Evolutionary conservation across 1,140 invertebrate species (phyloP).

Genomic region (Phocides pigmalion): DNA sequence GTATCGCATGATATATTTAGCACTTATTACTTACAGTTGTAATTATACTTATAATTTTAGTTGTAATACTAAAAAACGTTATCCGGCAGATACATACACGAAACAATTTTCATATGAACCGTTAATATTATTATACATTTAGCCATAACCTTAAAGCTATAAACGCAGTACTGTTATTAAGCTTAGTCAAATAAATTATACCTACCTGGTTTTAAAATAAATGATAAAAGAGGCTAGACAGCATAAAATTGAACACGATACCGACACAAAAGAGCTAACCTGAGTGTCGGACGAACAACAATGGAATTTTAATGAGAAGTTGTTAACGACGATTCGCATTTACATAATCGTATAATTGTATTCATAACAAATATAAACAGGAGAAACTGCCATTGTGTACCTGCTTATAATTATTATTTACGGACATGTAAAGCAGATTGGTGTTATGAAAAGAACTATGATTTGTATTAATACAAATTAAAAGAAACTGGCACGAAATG

Average conservation of each 20-base stretch:
- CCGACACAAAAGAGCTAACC: constrained; percentile 60
- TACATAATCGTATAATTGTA: constrained; percentile 73
- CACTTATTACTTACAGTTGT: too few relatives aligned
- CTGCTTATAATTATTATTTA: neutral
- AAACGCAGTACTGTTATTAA: neutral
- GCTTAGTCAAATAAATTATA: constrained; percentile 22
- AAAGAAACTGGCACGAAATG: too few relatives aligned
- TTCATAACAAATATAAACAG: constrained; percentile 65
- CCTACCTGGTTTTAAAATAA: constrained; percentile 41
- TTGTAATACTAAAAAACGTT: too few relatives aligned
- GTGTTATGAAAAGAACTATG: too few relatives aligned
- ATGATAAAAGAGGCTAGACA: constrained; percentile 42
- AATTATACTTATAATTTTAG: too few relatives aligned
- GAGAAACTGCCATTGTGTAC: constrained; percentile 34
- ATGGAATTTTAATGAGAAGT: constrained; percentile 76
- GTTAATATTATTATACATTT: too few relatives aligned
- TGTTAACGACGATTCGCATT: constrained; percentile 68
- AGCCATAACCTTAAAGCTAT: too few relatives aligned
- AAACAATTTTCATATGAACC: too few relatives aligned
- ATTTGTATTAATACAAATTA: too few relatives aligned
- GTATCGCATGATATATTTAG: too few relatives aligned
- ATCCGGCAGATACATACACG: too few relatives aligned
- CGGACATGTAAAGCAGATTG: neutral
- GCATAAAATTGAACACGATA: constrained; percentile 61
- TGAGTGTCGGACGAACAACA: constrained; percentile 61